Base-by-base conservation (phyloP, 2,797 vertebrate species). In the Cyclura pinguis region DNA sequence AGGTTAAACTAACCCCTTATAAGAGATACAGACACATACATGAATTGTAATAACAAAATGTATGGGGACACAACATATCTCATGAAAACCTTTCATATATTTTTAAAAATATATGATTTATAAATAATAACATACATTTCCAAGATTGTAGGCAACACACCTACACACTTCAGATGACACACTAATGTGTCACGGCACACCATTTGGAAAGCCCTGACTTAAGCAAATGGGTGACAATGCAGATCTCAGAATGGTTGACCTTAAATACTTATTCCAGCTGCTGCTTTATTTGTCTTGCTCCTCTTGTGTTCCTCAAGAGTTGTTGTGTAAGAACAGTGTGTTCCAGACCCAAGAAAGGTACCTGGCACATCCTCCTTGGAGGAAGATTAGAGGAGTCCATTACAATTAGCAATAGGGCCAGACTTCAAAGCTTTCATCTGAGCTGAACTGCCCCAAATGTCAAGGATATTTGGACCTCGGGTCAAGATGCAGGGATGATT, bases 401-500 rank as follows among this genome's bases (percentile, higher is more conserved):
- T 85, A 74, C 80, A 92, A 90, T 87, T 87, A 89, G 67, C 47
- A 78, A 24, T 78, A 80, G n/a, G 38, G 55, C 76, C 55, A 89
- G 88, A 84, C 88, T 84, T 89, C 85, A 89, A 89, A 89, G 88
- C 81, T 80, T 76, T n/a, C 55, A 80, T 89, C 81, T 55, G 16
- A 92, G 52, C 38, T 42, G 38, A 84, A 50, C 67, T 84, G 74
- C 85, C 86, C 20, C 85, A 92, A 84, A 84, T 84, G 88, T 92
- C 91, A 87, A 72, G 72, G 85, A 74, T 80, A 62, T 62, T 87
- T 87, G 91, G 52, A 77, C 57, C 57, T 18, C 86, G 67, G 69
- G n/a, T 81, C 69, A 35, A 42, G n/a, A 64, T 72, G 64, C 59
- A 35, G 38, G 55, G 24, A 14, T 72, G 24, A 59, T 32, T 86